Base-by-base conservation (phyloP, 2,797 vertebrate species). In the Phoxinus dragarum region DNA sequence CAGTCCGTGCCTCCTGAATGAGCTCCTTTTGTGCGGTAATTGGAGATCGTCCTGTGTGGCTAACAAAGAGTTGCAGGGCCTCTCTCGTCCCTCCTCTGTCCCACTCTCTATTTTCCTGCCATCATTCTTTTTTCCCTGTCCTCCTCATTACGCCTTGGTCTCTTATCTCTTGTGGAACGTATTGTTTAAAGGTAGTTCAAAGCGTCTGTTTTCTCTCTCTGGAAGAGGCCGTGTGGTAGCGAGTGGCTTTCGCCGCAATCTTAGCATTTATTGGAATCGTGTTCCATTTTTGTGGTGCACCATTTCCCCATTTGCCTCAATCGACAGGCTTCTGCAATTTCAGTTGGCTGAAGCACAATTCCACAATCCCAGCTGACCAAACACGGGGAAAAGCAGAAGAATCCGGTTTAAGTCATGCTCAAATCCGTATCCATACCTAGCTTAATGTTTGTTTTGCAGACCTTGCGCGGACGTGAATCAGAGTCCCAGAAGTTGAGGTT, bases 11-110 rank as follows among this genome's bases (percentile, higher is more conserved):
- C 92, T 94, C 91, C 93, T 97, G 95, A 98, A 97, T 96, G 96
- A 96, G 95, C 91, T 92, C 92, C 94, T 95, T 98, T 98, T 97
- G 96, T 98, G 94, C 93, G 87, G 92, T 94, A 95, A 95, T 95
- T 96, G 94, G 94, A 96, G 96, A 95, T 95, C 93, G 84, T 90
- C 95, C 94, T 94, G 90, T 95, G 93, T 87, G 89, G 66, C 91
- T 86, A 86, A 91, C 92, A 93, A 94, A 93, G 91, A 92, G 69
- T 86, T 87, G 84, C 87, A 88, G 90, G 89, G 89, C 91, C 91
- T 87, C 90, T 82, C 69, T 84, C 74, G 59, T 66, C 81, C 27
- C 80, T 84, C 76, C 80, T 86, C 77, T 76, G 61, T 54, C 74
- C 61, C 81, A 67, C 73, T 85, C 85, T 76, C 82, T 75, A 85